These are phyloP conservation scores for Falco naumanni DNA, from an alignment of 2,797 vertebrate genomes.

Conservation along the genomic window DNA sequence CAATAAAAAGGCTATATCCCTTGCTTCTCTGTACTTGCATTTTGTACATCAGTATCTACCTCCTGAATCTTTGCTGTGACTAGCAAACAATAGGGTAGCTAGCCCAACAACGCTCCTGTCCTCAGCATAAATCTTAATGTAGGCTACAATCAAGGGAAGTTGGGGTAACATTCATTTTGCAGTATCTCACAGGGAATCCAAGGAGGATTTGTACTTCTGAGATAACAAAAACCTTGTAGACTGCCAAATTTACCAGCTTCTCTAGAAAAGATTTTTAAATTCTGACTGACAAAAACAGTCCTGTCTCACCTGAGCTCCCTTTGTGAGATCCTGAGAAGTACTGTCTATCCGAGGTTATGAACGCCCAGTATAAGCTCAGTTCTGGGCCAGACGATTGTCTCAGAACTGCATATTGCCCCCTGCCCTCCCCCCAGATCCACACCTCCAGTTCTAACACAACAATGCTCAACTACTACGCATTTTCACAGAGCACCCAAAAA, in stretches of 20 bases:
- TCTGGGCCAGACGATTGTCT: background rate
- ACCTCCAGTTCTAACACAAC: background rate
- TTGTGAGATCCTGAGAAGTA: background rate
- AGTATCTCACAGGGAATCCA: background rate
- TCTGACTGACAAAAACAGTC: background rate
- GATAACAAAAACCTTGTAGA: background rate
- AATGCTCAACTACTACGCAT: background rate
- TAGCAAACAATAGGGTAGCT: too few species aligned
- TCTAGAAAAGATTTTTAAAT: background rate
- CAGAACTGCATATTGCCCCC: background rate
- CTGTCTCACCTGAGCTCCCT: background rate
- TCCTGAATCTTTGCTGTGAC: background rate
- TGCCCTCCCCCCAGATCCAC: background rate
- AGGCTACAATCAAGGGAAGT: background rate
- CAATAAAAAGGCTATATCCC: background rate
- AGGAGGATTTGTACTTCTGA: background rate
- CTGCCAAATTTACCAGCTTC: background rate
- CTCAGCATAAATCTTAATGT: background rate
- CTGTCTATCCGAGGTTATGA: background rate
- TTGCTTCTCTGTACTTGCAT: background rate
- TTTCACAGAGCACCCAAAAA: background rate
- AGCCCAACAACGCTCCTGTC: background rate
- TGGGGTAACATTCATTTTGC: background rate
- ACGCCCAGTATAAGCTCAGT: background rate
- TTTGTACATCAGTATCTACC: background rate